Conservation (phyloP, 2,797 vertebrate species). For the Nannoperca obscura region DNA sequence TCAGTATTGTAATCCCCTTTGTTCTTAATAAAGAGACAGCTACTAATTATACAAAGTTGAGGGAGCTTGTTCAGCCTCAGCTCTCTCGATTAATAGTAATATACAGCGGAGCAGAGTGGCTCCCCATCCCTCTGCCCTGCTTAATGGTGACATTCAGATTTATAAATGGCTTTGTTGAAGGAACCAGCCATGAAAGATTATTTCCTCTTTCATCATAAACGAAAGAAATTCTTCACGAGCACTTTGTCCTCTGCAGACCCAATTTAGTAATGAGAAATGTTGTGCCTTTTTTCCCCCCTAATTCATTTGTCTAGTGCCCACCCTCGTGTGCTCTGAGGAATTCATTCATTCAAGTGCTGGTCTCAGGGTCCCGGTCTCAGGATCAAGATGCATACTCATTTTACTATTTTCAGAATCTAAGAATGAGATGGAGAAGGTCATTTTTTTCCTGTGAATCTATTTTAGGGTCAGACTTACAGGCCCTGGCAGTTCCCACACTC, state of each 20-base stretch:
- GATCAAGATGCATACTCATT: constrained; percentile 69
- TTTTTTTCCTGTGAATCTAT: constrained; percentile 73
- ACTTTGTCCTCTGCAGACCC: constrained; percentile 85
- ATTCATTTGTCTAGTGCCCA: constrained; percentile 79
- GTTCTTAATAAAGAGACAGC: constrained; percentile 71
- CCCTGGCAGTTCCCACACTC: constrained; percentile 82
- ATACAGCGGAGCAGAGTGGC: constrained; percentile 58
- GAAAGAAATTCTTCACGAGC: constrained; percentile 82
- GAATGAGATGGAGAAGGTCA: constrained; percentile 75
- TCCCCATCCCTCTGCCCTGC: constrained; percentile 63
- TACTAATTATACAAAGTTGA: constrained; percentile 79
- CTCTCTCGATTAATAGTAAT: constrained; percentile 77
- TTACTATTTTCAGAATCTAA: constrained; percentile 85
- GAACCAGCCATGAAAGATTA: constrained; percentile 82
- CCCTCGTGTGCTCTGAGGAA: constrained; percentile 74
- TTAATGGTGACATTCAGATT: constrained; percentile 82
- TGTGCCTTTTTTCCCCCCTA: constrained; percentile 64
- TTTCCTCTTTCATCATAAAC: constrained; percentile 84
- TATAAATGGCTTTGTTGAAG: constrained; percentile 84
- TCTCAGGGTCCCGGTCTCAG: constrained; percentile 76
- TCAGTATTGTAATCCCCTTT: constrained; percentile 56
- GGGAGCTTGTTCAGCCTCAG: constrained; percentile 67
- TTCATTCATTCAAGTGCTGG: constrained; percentile 83
- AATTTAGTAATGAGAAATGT: constrained; percentile 88
- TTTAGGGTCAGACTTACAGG: constrained; percentile 72